Evolutionary conservation across 2,888 invertebrate species (phyloP).

Genomic region (Eilema depressum): DNA sequence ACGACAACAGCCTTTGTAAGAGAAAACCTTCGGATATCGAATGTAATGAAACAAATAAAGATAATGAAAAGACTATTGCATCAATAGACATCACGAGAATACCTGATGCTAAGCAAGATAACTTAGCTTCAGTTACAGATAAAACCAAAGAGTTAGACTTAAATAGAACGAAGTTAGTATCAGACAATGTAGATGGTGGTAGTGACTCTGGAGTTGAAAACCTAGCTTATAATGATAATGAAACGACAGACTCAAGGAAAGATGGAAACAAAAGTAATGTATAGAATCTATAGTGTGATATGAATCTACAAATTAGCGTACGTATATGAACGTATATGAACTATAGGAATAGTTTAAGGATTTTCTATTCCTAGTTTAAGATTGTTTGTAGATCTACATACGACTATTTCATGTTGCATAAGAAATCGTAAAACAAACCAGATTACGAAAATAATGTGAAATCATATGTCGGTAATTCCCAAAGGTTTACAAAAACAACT

Average conservation of each 20-base stretch:
- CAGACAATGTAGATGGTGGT: constrained; percentile 78
- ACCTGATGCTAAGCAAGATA: constrained; percentile 50
- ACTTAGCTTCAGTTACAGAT: constrained; percentile 31
- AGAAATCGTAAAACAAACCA: not conserved
- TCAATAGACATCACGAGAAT: constrained; percentile 69
- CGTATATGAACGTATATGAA: too few species aligned
- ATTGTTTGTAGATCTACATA: not conserved
- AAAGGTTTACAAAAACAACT: not conserved
- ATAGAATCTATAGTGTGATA: constrained; percentile 49
- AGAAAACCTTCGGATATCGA: constrained; percentile 81
- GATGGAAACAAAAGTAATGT: constrained; percentile 57
- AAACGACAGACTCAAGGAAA: constrained; percentile 62
- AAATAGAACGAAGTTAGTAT: constrained; percentile 57
- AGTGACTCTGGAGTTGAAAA: constrained; percentile 83
- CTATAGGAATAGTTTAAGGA: constrained; percentile 49
- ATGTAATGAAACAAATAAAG: constrained; percentile 62
- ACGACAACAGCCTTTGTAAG: constrained; percentile 87
- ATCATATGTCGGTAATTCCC: not conserved
- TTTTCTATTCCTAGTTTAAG: constrained; percentile 14
- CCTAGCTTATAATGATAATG: constrained; percentile 76
- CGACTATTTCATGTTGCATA: not conserved
- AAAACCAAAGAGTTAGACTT: constrained; percentile 46
- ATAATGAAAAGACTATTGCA: constrained; percentile 55
- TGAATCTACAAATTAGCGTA: constrained; percentile 33
- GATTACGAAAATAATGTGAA: not conserved